Percentiles rank a stretch among this genome's conserved stretches.
These are phyloP conservation scores for Heteromurus nitidus DNA, from an alignment of 2,888 invertebrate genomes.

Conservation along the genomic window DNA sequence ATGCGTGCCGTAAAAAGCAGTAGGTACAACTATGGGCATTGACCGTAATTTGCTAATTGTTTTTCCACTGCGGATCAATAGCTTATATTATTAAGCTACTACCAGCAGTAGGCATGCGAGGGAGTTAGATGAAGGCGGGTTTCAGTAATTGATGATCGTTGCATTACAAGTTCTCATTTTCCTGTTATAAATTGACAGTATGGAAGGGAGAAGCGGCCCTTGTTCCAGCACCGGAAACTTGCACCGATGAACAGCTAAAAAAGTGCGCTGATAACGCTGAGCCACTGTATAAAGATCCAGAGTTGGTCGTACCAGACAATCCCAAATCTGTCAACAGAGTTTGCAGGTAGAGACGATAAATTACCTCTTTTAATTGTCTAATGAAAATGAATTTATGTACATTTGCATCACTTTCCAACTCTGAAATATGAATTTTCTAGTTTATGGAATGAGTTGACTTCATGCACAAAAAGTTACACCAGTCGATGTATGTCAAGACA, in stretches of 20 bases:
- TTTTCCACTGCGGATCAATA: no score
- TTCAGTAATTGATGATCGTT: not conserved
- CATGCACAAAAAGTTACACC: constrained; percentile 65
- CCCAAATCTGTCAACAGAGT: constrained; percentile 66
- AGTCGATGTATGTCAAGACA: constrained; percentile 62
- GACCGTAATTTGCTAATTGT: no score
- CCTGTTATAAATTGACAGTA: constrained; percentile 7
- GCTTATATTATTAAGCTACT: no score
- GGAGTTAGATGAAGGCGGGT: not conserved
- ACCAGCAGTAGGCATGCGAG: no score
- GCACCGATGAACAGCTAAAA: constrained; percentile 67
- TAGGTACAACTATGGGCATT: no score
- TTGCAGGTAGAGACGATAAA: constrained; percentile 69
- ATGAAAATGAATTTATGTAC: no score
- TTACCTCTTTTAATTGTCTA: not conserved
- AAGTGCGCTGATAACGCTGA: constrained; percentile 70
- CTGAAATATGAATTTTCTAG: constrained; percentile 54
- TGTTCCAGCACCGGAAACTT: constrained; percentile 46
- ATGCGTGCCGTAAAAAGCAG: no score
- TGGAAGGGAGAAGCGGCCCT: constrained; percentile 48
- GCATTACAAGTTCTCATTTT: not conserved
- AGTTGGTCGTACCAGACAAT: constrained; percentile 64
- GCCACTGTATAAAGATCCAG: constrained; percentile 66
- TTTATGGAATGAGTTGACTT: constrained; percentile 70
- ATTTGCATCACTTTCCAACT: no score